Base-by-base conservation (phyloP, 2,113 vertebrate genomes). In the Dolichallabes microphthalmus region DNA sequence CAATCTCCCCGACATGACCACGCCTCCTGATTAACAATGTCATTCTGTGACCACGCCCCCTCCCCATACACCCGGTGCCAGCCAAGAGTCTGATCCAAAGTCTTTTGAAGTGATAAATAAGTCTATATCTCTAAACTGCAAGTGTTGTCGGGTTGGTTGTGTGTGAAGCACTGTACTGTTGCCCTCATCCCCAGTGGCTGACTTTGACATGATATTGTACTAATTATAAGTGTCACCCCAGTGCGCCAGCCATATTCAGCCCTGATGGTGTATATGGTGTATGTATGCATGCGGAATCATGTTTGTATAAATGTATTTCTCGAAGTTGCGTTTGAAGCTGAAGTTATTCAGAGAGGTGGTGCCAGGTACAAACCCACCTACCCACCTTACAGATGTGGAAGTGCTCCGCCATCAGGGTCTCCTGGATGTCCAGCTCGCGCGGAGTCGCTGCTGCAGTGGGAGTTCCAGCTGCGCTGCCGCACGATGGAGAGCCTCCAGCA, bases 371-470 rank as follows among this genome's bases (percentile, higher is more conserved):
- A 45, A 45, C 45, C 86, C 91, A 52, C 22, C 15, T 61, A 91
- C 94, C 94, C 95, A 99, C 98, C 97, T 99, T 99, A 91, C 96
- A 98, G 71, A 99, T 94, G 76, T 99, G 97, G 92, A 99, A 99
- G 95, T 97, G 96, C 87, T 99, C 98, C 60, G 97, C 97, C 87
- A 96, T 95, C 7, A 99, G 92, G 0, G 95, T 98, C 92, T 99
- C 98, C 81, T 97, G 97, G 89, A 99, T 90, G 87, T 98, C 96
- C 20, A 94, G 90, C 8, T 98, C 97, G 80, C 94, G 94, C 87
- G 95, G 96, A 74, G 96, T 94, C 85, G 91, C 91, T 86, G 91
- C 93, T 83, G 95, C 92, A 69, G 93, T 94, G 76, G 95, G 94
- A 73, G 94, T 94, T 86, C 94, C 95, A 4, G 96, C 94, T 84